Evolutionary conservation across 2,113 vertebrate genomes (phyloP).

Genomic region (Triplophysa siluroides): DNA sequence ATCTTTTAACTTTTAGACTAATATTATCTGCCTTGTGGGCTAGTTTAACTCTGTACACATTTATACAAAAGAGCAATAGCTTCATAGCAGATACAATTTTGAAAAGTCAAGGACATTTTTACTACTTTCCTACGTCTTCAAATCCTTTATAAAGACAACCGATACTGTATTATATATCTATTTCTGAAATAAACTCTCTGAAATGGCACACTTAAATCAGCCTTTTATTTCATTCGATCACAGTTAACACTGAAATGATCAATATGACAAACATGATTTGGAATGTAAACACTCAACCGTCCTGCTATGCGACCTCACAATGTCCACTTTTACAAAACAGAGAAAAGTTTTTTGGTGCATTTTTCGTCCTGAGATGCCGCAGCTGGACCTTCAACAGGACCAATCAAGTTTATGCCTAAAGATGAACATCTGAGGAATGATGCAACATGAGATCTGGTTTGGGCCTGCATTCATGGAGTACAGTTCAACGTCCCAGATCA

Average conservation of each 20-base stretch:
- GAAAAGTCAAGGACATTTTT: no score
- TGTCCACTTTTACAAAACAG: background rate
- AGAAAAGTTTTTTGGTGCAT: background rate
- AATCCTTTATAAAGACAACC: background rate
- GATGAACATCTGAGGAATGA: background rate
- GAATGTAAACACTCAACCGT: slow-evolving; percentile 39
- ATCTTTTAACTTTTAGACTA: no score
- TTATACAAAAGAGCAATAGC: no score
- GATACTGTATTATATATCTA: background rate
- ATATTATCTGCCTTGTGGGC: no score
- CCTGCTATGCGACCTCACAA: slow-evolving; percentile 9
- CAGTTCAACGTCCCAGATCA: slow-evolving; percentile 45
- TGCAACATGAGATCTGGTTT: slow-evolving; percentile 25
- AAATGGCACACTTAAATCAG: slow-evolving; percentile 2
- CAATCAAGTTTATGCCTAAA: slow-evolving; percentile 18
- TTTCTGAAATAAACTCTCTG: slow-evolving; percentile 1
- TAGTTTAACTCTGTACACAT: no score
- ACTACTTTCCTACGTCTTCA: no score
- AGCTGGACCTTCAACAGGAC: slow-evolving; percentile 9
- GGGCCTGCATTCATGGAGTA: slow-evolving; percentile 18
- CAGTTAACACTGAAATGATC: slow-evolving; percentile 51
- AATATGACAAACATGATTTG: slow-evolving; percentile 46
- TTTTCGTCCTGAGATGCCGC: slow-evolving; percentile 23
- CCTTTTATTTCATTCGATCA: slow-evolving; percentile 54
- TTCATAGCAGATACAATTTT: no score